Conservation (phyloP, 1,140 invertebrate genomes). For the Trichonephila inaurata region DNA sequence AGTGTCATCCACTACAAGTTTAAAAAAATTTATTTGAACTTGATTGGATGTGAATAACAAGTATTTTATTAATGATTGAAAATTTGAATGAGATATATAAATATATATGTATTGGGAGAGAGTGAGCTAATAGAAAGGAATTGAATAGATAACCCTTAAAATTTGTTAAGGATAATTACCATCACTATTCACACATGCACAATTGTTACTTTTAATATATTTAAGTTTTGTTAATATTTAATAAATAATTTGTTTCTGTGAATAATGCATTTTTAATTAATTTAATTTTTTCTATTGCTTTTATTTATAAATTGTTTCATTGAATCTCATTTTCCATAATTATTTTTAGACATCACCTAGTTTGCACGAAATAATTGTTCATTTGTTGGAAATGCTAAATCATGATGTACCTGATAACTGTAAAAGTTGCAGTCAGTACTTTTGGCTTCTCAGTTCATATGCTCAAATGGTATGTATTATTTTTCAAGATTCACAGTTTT, state of each 20-base stretch:
- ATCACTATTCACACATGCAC: too few species aligned
- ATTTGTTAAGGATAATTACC: too few species aligned
- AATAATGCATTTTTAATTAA: background rate
- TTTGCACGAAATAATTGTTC: slow-evolving; percentile 80
- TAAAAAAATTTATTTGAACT: too few species aligned
- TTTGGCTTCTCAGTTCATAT: slow-evolving; percentile 81
- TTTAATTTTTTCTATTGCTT: background rate
- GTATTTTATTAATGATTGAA: too few species aligned
- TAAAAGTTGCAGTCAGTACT: slow-evolving; percentile 82
- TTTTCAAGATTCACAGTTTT: too few species aligned
- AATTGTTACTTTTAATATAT: too few species aligned
- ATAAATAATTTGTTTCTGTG: background rate
- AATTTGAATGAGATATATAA: too few species aligned
- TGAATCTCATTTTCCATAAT: background rate
- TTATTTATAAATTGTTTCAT: background rate
- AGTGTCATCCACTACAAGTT: too few species aligned
- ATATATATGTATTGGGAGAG: too few species aligned
- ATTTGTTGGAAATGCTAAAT: slow-evolving; percentile 80
- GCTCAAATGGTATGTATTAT: slow-evolving; percentile 80
- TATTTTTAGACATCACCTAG: slow-evolving; percentile 79
- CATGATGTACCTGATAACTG: slow-evolving; percentile 82
- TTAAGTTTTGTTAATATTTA: background rate
- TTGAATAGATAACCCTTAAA: too few species aligned
- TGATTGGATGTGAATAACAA: too few species aligned
- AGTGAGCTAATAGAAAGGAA: too few species aligned